Evolutionary conservation across 2,797 vertebrate genomes (phyloP), one percentile per base, ranked within the genome.

Genomic region (Smutsia temminckii): DNA sequence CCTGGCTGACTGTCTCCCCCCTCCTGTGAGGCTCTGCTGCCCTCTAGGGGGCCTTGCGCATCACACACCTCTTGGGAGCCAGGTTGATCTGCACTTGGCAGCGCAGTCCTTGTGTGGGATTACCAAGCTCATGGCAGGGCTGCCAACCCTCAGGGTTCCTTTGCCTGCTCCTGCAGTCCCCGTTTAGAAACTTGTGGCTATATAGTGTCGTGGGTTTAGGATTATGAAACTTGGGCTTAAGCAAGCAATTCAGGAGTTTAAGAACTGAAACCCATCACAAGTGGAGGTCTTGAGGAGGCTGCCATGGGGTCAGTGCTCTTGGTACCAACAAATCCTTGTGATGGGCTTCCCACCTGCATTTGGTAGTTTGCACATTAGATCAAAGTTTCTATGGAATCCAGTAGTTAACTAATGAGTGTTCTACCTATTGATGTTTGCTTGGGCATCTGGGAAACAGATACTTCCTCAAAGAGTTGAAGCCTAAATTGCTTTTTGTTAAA

Each of bases 1-100:
- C 59, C 37, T 8, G 8, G 51, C 10, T 21, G n/a, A 11, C 13
- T 63, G 57, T 64, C 51, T 57, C 29, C 75, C 71, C 68, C 51
- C 40, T 96, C 77, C 37, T 40, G 34, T 53, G 61, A 79, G 87
- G 18, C 77, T 97, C 75, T 97, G 96, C 96, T 97, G 96, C 96
- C 96, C 97, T 81, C 97, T 97, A 93, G 92, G 94, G 96, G 93
- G 59, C 71, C 79, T n/a, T 85, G 57, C 10, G 91, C 27, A 23
- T 71, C 83, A 78, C 40, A n/a, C 8, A 16, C 6, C 4, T 53
- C 42, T 64, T 27, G 64, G 51, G 46, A 32, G 16, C 32, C 23
- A 0, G 14, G 27, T 27, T 3, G 40, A 29, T 14, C 12, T 6
- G 34, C 16, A 1, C 37, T 61, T 29, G 34, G 42, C 72, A 2